Conservation (phyloP, 2,113 vertebrate species). For the Equus quagga region DNA sequence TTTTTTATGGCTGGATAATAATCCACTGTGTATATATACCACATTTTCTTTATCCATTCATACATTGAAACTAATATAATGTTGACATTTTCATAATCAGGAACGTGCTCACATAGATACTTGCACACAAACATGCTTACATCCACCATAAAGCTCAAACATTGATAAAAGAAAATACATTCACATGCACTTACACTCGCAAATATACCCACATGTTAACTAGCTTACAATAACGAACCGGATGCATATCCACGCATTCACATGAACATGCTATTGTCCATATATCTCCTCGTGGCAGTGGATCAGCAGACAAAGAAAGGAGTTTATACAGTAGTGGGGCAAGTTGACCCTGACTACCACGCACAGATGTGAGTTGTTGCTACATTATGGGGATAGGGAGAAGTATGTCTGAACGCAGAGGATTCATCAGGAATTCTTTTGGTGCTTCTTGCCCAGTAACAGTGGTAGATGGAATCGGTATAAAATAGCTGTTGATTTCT, state of each 20-base stretch:
- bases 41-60: too few species aligned
- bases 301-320: constrained; percentile 5
- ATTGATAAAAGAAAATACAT: neutral
- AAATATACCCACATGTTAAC: neutral
- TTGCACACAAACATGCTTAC: neutral
- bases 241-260: neutral
- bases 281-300: neutral
- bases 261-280: neutral
- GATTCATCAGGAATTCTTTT: neutral
- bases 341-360: neutral
- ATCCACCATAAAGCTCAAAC: neutral
- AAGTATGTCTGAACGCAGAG: neutral
- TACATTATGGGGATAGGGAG: neutral
- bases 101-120: neutral
- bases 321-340: neutral
- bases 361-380: neutral
- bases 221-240: neutral
- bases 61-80: too few species aligned
- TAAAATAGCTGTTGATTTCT: constrained; percentile 85
- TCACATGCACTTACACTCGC: neutral
- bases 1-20: too few species aligned
- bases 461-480: constrained; percentile 77
- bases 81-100: neutral
- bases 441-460: neutral
- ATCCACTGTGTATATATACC: neutral